Evolutionary conservation across 2,797 vertebrate genomes (phyloP), one percentile per base, ranked within the genome.

Genomic region (Anniella stebbinsi): DNA sequence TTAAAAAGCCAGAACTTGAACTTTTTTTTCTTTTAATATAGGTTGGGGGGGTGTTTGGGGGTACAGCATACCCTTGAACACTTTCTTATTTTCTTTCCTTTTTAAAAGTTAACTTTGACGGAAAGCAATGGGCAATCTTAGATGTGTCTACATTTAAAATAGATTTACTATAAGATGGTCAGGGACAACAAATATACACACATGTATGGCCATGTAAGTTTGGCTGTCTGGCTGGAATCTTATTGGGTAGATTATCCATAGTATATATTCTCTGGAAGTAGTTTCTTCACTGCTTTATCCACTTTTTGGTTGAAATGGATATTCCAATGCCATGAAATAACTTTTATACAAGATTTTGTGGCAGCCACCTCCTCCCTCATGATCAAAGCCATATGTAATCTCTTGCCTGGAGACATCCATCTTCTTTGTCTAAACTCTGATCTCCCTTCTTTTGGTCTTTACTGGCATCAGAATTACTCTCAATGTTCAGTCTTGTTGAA

Each of bases 311-410:
- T 94, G 87, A 93, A 60, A 93, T 0, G 2, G 38, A 86, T 88
- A 60, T 91, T 89, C 84, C 88, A 84, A 21, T 89, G 87, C 78
- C 36, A 75, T 77, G 45, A 76, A 75, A 90, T 38, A 88, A 57
- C 25, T 87, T 57, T 69, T 93, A 30, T 83, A 12, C 80, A 80
- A 83, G 0, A 0, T 93, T 96, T 82, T 86, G 87, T 95, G 92
- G 88, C 90, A n/a, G 48, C 81, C 3, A 87, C 0, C 21, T 91
- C 86, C 60, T 85, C 80, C 70, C 91, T 95, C 91, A 51, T 0
- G 0, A 86, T 92, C 88, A 92, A 95, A 96, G 91, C 92, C 91
- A 78, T 89, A 85, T 88, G 86, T 81, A 41, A 70, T 54, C 36
- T 23, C 18, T 84, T 41, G n/a, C 18, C 63, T 69, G 21, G 5